phyloP scores from a whole-genome alignment of 1,140 invertebrate species.

The Neotoxoptera formosana region DNA sequence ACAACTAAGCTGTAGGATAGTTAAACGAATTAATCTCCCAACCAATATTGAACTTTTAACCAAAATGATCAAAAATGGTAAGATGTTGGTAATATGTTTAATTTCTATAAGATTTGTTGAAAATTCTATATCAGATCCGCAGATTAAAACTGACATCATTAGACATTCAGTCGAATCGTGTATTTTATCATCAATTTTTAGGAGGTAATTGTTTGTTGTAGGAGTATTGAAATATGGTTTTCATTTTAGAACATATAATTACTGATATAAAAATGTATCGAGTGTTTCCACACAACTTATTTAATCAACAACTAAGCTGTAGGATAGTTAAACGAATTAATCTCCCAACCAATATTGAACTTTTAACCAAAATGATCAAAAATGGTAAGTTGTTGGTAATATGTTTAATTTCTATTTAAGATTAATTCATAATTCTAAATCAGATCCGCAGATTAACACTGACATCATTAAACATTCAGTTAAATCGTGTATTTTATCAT shows the following conservation, averaged over 20 bases:
- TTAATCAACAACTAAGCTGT: too few relatives aligned
- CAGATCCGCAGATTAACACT: constrained; percentile 58
- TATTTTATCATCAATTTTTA: not conserved
- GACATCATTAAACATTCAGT: constrained; percentile 15
- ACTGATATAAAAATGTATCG: too few relatives aligned
- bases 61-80: constrained; percentile 30
- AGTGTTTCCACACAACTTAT: too few relatives aligned
- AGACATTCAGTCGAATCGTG: not conserved
- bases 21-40: constrained; percentile 47
- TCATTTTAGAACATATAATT: not conserved
- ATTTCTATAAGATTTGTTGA: not conserved
- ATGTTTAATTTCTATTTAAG: not conserved
- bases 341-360: too few relatives aligned
- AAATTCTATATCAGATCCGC: not conserved
- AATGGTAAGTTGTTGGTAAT: not conserved
- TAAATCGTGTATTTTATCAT: constrained; percentile 45
- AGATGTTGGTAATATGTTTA: not conserved
- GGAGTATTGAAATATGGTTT: not conserved
- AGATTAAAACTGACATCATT: constrained; percentile 7
- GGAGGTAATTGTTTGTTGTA: not conserved
- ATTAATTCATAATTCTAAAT: not conserved
- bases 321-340: too few relatives aligned
- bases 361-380: too few relatives aligned
- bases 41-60: constrained; percentile 41
- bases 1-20: constrained; percentile 33